Percentiles rank a stretch among this genome's conserved stretches.
Evolutionary conservation across 1,140 invertebrate species (phyloP).

Genomic region (Apis cerana): DNA sequence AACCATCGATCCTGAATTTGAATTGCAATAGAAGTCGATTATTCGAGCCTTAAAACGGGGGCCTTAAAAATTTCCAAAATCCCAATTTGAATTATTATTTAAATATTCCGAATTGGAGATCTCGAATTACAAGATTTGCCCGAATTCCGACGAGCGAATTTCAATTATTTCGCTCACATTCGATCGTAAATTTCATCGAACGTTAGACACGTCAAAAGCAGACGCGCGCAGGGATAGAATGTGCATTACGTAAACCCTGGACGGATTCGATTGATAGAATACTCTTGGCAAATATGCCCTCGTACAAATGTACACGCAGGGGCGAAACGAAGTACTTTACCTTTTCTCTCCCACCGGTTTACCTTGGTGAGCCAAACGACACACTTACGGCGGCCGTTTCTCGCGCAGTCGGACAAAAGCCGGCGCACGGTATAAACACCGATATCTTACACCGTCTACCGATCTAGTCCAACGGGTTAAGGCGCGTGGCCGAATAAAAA

Average conservation of each 20-base stretch:
- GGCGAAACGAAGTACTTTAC: not conserved
- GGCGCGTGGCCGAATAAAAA: not conserved
- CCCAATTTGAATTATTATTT: no score
- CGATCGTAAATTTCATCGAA: no score
- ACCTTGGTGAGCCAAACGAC: constrained; percentile 49
- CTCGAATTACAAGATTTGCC: no score
- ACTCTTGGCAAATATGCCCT: constrained; percentile 25
- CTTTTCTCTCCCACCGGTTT: constrained; percentile 15
- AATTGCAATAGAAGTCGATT: not conserved
- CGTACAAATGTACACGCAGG: not conserved
- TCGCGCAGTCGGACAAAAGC: constrained; percentile 57
- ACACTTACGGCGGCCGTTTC: constrained; percentile 47
- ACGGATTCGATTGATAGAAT: constrained; percentile 26
- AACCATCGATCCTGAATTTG: not conserved
- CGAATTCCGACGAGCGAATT: no score
- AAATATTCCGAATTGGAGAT: no score
- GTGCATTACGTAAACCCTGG: constrained; percentile 51
- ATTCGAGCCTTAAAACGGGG: no score
- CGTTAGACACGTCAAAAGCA: not conserved
- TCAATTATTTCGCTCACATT: no score
- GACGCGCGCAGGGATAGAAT: not conserved
- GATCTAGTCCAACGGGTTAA: constrained; percentile 28
- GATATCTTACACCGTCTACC: constrained; percentile 23
- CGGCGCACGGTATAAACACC: not conserved
- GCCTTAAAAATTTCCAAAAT: no score